Evolutionary conservation across 37 sponge, comb jelly and placozoan species (phyloP).

Genomic region (Axinella damicornis): DNA sequence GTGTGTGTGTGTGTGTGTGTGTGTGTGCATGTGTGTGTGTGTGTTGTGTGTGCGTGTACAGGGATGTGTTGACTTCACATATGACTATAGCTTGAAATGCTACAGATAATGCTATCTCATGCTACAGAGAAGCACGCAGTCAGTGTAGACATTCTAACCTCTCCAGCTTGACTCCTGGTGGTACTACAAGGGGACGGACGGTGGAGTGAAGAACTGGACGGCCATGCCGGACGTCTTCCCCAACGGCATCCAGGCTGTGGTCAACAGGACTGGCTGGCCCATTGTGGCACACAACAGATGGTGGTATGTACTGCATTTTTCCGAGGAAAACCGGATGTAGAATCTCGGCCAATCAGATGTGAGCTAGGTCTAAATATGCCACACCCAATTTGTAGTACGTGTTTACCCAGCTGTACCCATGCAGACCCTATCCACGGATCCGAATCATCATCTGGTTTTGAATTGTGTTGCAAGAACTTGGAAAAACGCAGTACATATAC

Average conservation of each 20-base stretch:
- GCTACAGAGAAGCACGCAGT: too few species aligned
- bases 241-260: slow-evolving; percentile 68
- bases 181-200: slow-evolving; percentile 75
- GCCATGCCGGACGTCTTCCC: slow-evolving; percentile 74
- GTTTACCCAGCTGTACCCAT: too few species aligned
- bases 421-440: too few species aligned
- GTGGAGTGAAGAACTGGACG: slow-evolving; percentile 87
- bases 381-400: too few species aligned
- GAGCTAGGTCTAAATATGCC: too few species aligned
- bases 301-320: slow-evolving; percentile 77
- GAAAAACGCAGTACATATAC: too few species aligned
- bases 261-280: slow-evolving; percentile 59
- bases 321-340: too few species aligned
- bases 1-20: neutral
- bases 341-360: too few species aligned
- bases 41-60: neutral
- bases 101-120: too few species aligned
- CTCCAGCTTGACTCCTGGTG: slow-evolving; percentile 86
- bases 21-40: neutral
- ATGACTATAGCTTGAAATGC: neutral
- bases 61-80: neutral
- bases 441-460: too few species aligned
- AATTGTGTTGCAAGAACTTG: too few species aligned
- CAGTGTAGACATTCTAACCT: neutral
- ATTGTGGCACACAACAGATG: slow-evolving; percentile 82